These are phyloP conservation scores for Phyllopteryx taeniolatus DNA, from an alignment of 2,113 vertebrate genomes.

Conservation along the genomic window DNA sequence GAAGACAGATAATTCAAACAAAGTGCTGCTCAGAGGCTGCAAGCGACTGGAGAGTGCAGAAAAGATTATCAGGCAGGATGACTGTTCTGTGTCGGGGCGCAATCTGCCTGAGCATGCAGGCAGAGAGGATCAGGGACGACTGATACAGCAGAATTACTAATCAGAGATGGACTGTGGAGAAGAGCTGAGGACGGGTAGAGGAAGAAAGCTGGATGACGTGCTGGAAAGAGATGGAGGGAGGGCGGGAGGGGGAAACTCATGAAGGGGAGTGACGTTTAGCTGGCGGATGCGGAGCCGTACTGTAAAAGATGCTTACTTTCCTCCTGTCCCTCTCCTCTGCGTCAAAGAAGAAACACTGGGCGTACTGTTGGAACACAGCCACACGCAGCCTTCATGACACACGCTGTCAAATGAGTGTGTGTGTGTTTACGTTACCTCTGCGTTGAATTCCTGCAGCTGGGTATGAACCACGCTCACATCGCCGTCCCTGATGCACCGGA, in stretches of 20 bases:
- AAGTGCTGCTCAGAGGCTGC: conserved; percentile 2
- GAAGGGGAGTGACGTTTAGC: neutral
- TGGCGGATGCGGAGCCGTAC: neutral
- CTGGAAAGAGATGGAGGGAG: neutral
- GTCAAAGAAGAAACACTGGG: conserved; percentile 78
- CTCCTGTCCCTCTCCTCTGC: conserved; percentile 63
- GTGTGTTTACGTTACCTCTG: conserved; percentile 56
- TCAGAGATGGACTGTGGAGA: conserved; percentile 33
- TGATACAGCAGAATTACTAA: conserved; percentile 70
- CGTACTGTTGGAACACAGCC: conserved; percentile 52
- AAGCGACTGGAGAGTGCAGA: conserved; percentile 6
- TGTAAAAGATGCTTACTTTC: conserved; percentile 58
- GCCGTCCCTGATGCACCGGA: conserved; percentile 69
- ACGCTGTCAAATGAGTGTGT: neutral
- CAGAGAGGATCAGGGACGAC: conserved; percentile 62
- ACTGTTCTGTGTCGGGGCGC: conserved; percentile 22
- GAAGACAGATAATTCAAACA: neutral
- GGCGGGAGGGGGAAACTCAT: neutral
- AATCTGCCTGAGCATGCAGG: conserved; percentile 43
- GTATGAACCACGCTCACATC: conserved; percentile 64
- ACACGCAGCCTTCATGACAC: neutral
- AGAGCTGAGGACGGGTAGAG: conserved; percentile 3
- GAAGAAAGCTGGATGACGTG: conserved; percentile 3
- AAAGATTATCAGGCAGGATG: conserved; percentile 29
- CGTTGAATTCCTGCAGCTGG: conserved; percentile 71